These are phyloP conservation scores for Polypedilum vanderplanki DNA, from an alignment of 1,140 invertebrate species.

Conservation along the genomic window DNA sequence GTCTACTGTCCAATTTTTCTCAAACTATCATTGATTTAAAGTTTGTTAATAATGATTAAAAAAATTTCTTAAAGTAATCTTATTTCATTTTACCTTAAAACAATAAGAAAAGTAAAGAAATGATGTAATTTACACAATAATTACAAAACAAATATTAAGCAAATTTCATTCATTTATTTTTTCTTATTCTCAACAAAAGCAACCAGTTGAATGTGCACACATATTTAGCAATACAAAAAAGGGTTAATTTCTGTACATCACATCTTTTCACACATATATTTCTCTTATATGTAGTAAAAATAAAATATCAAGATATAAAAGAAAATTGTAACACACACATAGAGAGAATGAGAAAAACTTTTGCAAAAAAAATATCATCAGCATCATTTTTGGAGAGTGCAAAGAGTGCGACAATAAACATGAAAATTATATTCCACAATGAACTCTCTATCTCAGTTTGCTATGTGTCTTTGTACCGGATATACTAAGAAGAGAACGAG, in stretches of 20 bases:
- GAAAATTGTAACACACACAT: background rate
- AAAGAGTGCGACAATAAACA: background rate
- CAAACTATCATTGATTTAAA: too few species aligned
- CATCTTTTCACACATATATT: conserved; percentile 12
- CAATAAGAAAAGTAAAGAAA: too few species aligned
- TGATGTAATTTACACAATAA: too few species aligned
- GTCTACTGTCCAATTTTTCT: too few species aligned
- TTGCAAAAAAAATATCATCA: background rate
- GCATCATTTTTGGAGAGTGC: background rate
- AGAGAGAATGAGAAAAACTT: background rate
- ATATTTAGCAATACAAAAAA: background rate
- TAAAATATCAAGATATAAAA: background rate
- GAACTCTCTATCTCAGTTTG: background rate
- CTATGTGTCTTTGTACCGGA: background rate
- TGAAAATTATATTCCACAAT: conserved; percentile 1
- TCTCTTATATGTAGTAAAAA: background rate
- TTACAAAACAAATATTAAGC: too few species aligned
- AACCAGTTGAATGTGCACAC: background rate
- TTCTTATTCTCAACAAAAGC: background rate
- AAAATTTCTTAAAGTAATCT: too few species aligned
- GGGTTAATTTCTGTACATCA: background rate
- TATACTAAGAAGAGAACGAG: background rate
- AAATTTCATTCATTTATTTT: too few species aligned
- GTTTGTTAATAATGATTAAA: too few species aligned
- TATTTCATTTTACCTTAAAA: too few species aligned